Evolutionary conservation across 2,113 vertebrate species (phyloP).

Genomic region (Rhinichthys klamathensis): DNA sequence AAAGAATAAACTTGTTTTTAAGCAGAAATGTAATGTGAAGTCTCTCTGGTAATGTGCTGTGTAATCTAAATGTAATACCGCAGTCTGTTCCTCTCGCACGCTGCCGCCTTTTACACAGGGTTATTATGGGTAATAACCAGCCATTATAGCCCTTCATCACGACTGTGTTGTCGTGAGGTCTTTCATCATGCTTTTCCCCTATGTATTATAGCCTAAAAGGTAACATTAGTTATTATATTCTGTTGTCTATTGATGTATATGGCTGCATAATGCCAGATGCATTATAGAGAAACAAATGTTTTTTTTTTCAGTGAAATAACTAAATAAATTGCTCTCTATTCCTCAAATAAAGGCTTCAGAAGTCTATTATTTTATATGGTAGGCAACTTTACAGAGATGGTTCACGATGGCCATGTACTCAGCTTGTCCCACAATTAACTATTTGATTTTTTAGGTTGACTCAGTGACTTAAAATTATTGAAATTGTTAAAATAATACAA

Average conservation of each 20-base stretch:
- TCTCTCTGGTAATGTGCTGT: slow-evolving; percentile 11
- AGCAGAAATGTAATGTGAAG: background rate
- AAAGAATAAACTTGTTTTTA: background rate
- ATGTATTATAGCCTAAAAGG: background rate
- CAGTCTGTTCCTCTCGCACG: background rate
- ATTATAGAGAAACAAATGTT: background rate
- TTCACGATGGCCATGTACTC: background rate
- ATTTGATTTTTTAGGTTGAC: background rate
- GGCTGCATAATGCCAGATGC: background rate
- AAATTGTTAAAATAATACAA: too few species aligned
- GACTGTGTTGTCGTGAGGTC: background rate
- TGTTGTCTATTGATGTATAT: background rate
- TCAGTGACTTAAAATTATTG: too few species aligned
- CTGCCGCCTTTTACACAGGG: background rate
- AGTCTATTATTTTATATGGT: background rate
- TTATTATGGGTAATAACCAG: slow-evolving; percentile 38
- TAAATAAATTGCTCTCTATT: background rate
- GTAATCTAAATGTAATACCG: slow-evolving; percentile 27
- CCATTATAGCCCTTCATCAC: slow-evolving; percentile 5
- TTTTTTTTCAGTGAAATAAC: background rate
- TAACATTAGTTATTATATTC: slow-evolving; percentile 16
- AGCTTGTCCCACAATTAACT: background rate
- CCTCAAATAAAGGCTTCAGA: background rate
- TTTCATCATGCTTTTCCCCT: background rate
- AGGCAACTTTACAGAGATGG: background rate